A percentile compares a stretch with the other conserved stretches of the same genome.
Conservation (phyloP, 2,113 vertebrate genomes). For the Myocastor coypus region DNA sequence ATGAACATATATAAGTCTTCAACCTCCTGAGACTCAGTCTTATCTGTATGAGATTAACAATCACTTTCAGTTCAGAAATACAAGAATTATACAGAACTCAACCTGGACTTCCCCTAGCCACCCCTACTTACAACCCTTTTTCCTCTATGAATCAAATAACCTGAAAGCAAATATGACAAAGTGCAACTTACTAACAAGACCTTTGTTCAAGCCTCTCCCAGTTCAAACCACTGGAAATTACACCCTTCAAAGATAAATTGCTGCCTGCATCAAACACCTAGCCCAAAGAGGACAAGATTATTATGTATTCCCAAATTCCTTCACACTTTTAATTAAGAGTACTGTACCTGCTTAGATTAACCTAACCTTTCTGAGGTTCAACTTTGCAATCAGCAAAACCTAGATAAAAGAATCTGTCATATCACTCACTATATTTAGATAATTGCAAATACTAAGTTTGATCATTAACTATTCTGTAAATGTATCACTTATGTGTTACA, state of each 20-base stretch:
- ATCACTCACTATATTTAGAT: neutral
- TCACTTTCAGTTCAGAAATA: slow-evolving; percentile 7
- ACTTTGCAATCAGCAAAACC: slow-evolving; percentile 4
- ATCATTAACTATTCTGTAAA: neutral
- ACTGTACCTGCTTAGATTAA: neutral
- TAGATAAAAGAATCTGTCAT: neutral
- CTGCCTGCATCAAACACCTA: neutral
- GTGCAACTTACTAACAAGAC: neutral
- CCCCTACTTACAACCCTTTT: neutral
- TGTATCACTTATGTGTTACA: neutral
- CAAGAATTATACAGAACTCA: neutral
- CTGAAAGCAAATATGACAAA: neutral
- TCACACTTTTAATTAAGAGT: neutral
- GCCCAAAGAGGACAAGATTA: neutral
- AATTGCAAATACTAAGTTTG: neutral
- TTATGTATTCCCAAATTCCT: neutral
- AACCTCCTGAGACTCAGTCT: neutral
- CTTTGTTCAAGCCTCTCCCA: neutral
- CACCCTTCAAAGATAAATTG: neutral
- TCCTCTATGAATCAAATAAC: neutral
- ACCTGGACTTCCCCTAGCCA: neutral
- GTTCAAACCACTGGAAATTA: neutral
- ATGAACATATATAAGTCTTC: neutral
- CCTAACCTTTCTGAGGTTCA: neutral
- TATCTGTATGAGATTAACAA: neutral